phyloP scores from a whole-genome alignment of 2,797 vertebrate genomes.

The Limnodromus scolopaceus region DNA sequence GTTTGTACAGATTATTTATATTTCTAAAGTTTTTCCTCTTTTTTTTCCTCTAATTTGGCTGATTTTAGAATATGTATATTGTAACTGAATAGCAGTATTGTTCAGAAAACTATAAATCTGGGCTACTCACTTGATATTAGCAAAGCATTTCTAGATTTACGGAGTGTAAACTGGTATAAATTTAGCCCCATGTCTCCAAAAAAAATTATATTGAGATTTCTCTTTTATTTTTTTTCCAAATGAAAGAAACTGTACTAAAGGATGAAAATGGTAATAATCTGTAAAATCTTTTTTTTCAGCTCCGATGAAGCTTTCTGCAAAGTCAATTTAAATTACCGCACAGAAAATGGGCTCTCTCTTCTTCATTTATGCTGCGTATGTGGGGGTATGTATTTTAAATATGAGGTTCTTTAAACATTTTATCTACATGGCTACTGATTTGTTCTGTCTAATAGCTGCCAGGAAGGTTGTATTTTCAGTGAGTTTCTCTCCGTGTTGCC shows the following conservation, averaged over 20 bases:
- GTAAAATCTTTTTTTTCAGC: slow-evolving; percentile 78
- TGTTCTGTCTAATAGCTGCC: neutral
- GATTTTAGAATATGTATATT: neutral
- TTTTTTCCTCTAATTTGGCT: neutral
- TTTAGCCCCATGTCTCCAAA: neutral
- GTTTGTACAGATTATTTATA: neutral
- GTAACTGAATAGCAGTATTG: neutral
- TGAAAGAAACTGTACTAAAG: neutral
- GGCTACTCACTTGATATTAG: neutral
- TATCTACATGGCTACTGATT: neutral
- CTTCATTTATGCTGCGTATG: slow-evolving; percentile 94
- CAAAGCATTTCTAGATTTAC: neutral
- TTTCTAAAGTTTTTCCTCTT: neutral
- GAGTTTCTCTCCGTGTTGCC: neutral
- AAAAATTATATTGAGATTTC: neutral
- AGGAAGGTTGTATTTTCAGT: neutral
- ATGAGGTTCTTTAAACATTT: neutral
- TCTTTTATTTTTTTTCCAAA: slow-evolving; percentile 19
- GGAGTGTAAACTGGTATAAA: neutral
- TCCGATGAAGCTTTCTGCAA: slow-evolving; percentile 95
- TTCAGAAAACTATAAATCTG: neutral
- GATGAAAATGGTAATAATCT: slow-evolving; percentile 17
- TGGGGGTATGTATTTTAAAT: slow-evolving; percentile 81
- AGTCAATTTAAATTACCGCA: slow-evolving; percentile 92
- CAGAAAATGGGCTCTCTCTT: slow-evolving; percentile 91